These are phyloP conservation scores for Amphibalanus amphitrite DNA, from an alignment of 1,140 invertebrate genomes.

Conservation along the genomic window DNA sequence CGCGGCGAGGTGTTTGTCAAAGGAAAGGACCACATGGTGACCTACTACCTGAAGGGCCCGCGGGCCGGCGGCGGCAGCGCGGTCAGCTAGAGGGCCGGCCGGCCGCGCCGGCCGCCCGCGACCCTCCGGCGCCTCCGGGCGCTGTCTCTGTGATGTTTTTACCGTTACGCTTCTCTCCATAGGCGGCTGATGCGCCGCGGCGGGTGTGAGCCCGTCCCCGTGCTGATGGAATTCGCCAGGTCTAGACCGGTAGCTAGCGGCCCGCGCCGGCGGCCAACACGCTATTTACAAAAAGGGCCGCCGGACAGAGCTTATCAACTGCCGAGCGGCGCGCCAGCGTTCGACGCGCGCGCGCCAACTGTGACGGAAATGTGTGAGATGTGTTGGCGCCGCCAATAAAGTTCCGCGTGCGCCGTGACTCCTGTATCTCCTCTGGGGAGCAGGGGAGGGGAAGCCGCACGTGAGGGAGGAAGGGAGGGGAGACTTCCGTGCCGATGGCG, in stretches of 20 bases:
- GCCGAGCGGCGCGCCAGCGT: too few species aligned
- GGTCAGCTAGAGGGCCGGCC: constrained; percentile 1
- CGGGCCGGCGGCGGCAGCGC: not conserved
- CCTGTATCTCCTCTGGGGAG: not conserved
- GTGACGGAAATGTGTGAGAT: not conserved
- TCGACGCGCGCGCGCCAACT: too few species aligned
- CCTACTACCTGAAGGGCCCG: constrained; percentile 40
- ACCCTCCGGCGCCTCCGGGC: too few species aligned
- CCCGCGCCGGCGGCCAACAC: too few species aligned
- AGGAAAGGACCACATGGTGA: constrained; percentile 87
- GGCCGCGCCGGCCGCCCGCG: not conserved
- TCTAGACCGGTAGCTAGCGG: not conserved
- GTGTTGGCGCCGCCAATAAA: not conserved
- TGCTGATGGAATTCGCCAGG: too few species aligned
- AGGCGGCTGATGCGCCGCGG: not conserved
- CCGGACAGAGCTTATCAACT: not conserved
- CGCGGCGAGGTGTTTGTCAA: constrained; percentile 81
- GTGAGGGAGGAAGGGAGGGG: too few species aligned
- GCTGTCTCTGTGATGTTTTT: not conserved
- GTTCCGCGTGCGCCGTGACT: not conserved
- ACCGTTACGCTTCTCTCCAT: not conserved
- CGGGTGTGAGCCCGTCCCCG: not conserved
- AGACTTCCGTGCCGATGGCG: not conserved
- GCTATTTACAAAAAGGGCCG: not conserved
- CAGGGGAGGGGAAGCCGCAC: too few species aligned